These are phyloP conservation scores for Tympanuchus pallidicinctus DNA, from an alignment of 2,113 vertebrate genomes.

Conservation along the genomic window DNA sequence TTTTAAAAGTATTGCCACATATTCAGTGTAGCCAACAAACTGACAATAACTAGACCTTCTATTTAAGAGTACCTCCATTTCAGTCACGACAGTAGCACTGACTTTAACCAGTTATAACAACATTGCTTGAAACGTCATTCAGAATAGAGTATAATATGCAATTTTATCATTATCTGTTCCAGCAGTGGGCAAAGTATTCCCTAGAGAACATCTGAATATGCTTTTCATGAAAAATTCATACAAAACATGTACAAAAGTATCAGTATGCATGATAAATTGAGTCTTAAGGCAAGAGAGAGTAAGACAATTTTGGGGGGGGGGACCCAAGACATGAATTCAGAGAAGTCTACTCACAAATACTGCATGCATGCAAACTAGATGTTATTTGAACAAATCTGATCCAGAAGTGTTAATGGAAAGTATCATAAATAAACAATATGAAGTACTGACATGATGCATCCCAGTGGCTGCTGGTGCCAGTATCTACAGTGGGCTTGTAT, in stretches of 20 bases:
- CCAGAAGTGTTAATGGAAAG: background rate
- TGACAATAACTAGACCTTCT: background rate
- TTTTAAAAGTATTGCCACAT: background rate
- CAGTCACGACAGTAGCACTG: background rate
- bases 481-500: background rate
- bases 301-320: background rate
- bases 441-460: background rate
- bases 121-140: background rate
- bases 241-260: background rate
- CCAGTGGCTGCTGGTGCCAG: background rate
- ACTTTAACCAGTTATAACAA: background rate
- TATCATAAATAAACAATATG: background rate
- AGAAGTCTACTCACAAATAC: background rate
- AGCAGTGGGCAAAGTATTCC: background rate
- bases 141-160: background rate
- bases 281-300: background rate
- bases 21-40: background rate
- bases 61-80: background rate
- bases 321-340: background rate
- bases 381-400: background rate
- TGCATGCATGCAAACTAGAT: background rate
- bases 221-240: background rate
- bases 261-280: background rate
- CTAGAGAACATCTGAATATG: background rate
- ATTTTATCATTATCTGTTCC: background rate